phyloP scores from a whole-genome alignment of 1,140 invertebrate genomes.

The Leptinotarsa lineolata region DNA sequence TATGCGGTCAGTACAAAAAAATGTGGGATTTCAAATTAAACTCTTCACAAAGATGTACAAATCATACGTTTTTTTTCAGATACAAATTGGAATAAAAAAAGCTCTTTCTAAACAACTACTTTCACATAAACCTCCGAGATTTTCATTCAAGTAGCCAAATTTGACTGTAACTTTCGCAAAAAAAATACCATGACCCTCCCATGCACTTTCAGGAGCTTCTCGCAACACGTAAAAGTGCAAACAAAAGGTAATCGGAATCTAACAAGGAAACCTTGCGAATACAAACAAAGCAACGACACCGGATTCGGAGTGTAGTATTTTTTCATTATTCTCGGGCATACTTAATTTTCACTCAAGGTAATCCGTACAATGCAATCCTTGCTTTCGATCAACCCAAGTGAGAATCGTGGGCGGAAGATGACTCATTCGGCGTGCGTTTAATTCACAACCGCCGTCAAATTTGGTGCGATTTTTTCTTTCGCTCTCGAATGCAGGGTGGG shows the following conservation, averaged over 20 bases:
- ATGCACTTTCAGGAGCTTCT: too few species aligned
- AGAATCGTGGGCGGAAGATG: background rate
- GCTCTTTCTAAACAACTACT: too few species aligned
- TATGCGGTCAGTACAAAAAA: too few species aligned
- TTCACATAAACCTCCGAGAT: too few species aligned
- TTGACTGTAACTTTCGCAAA: too few species aligned
- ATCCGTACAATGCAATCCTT: background rate
- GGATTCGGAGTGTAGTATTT: background rate
- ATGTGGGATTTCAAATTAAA: too few species aligned
- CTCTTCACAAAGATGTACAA: too few species aligned
- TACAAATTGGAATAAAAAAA: too few species aligned
- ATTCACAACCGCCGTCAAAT: background rate
- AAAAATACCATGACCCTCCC: too few species aligned
- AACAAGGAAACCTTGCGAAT: background rate
- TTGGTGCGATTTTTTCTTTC: background rate
- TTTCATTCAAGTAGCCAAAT: too few species aligned
- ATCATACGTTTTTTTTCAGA: too few species aligned
- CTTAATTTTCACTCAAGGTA: background rate
- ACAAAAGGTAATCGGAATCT: background rate
- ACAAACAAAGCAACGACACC: background rate
- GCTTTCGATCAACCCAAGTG: background rate
- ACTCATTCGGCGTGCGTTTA: background rate
- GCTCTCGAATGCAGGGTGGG: background rate
- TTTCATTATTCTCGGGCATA: background rate
- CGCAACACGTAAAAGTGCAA: too few species aligned